These are phyloP conservation scores for Acronicta leporina DNA, from an alignment of 2,888 invertebrate genomes.

Conservation along the genomic window DNA sequence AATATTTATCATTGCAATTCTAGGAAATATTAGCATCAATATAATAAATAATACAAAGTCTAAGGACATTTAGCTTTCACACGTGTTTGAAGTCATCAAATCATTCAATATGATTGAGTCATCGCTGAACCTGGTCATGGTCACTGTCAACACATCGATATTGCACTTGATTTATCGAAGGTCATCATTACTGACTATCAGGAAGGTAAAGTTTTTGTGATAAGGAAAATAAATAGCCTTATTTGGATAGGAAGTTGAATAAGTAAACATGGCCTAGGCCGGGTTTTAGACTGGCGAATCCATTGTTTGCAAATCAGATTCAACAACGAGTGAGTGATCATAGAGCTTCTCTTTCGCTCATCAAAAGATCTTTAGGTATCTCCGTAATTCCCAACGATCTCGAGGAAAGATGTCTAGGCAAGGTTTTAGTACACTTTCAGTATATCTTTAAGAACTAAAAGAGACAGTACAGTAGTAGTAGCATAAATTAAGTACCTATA, in stretches of 20 bases:
- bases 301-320: constrained; percentile 43
- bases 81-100: constrained; percentile 10
- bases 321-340: background rate
- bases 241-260: constrained; percentile 31
- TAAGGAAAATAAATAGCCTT: constrained; percentile 47
- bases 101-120: constrained; percentile 45
- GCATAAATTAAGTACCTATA: too few species aligned
- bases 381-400: too few species aligned
- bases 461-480: constrained; percentile 5
- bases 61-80: constrained; percentile 20
- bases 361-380: background rate
- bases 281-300: constrained; percentile 3
- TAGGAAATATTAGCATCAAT: constrained; percentile 25
- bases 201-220: constrained; percentile 36
- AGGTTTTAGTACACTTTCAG: background rate
- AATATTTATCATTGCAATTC: constrained; percentile 1
- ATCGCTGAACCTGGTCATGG: constrained; percentile 58
- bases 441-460: constrained; percentile 1
- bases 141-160: constrained; percentile 49
- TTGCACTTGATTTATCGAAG: constrained; percentile 48
- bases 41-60: background rate
- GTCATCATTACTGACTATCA: constrained; percentile 27
- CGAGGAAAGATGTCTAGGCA: background rate
- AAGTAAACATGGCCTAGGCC: constrained; percentile 23
- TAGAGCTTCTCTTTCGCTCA: background rate